Evolutionary conservation across 1,140 invertebrate genomes (phyloP).

Genomic region (Belonocnema kinseyi): DNA sequence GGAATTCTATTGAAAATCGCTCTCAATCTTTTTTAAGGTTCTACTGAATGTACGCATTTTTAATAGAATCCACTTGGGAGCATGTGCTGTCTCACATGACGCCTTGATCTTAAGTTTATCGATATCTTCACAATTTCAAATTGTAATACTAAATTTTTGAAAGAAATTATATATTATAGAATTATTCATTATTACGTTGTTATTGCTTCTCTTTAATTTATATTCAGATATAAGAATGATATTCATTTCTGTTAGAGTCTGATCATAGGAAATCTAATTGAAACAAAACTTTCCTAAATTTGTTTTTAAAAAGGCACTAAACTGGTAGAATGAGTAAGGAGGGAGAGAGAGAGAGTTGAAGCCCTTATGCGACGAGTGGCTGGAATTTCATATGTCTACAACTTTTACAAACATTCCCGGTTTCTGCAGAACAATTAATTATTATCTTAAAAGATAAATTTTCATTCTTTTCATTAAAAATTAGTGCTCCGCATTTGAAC

Average conservation of each 20-base stretch:
- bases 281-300: not conserved
- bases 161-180: too few relatives aligned
- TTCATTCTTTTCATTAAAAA: too few relatives aligned
- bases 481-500: too few relatives aligned
- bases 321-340: not conserved
- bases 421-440: not conserved
- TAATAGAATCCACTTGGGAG: constrained; percentile 2
- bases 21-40: not conserved
- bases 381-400: not conserved
- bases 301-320: not conserved
- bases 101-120: not conserved
- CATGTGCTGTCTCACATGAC: constrained; percentile 4
- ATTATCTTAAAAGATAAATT: not conserved
- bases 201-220: not conserved
- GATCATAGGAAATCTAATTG: too few relatives aligned
- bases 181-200: not conserved
- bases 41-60: constrained; percentile 4
- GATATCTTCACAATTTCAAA: not conserved
- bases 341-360: not conserved
- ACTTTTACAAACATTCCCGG: too few relatives aligned
- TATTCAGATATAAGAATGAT: not conserved
- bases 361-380: not conserved
- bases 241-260: too few relatives aligned
- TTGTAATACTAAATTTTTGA: not conserved
- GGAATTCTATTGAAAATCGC: not conserved